Conservation (phyloP, 2,888 invertebrate genomes). For the Himalopsyche tibetana region DNA sequence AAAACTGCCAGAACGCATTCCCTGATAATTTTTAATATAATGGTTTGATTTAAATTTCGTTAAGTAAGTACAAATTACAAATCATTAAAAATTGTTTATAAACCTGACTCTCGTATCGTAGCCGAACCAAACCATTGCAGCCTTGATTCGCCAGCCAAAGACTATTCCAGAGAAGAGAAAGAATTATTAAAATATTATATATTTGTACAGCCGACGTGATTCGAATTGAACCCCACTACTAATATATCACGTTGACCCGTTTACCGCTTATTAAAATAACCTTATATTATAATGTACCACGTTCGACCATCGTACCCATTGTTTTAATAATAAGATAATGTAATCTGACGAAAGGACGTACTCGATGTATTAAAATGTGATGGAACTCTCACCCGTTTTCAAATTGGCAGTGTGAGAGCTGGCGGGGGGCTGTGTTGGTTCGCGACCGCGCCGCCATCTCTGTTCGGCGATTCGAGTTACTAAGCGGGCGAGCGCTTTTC, state of each 20-base stretch:
- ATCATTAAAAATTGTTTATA: no score
- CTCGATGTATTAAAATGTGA: background rate
- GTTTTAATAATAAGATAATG: background rate
- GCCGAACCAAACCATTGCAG: background rate
- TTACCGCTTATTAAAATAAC: constrained; percentile 22
- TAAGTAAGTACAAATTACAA: no score
- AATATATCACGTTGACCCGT: constrained; percentile 1
- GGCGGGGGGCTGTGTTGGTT: constrained; percentile 25
- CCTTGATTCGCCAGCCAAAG: constrained; percentile 19
- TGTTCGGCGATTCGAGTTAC: background rate
- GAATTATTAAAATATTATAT: background rate
- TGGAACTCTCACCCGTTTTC: background rate
- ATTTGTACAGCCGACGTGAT: background rate
- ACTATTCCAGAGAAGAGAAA: background rate
- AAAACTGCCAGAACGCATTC: no score
- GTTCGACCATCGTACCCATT: background rate
- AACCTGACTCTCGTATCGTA: background rate
- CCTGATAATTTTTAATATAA: no score
- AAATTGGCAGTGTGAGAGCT: background rate
- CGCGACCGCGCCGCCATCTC: constrained; percentile 37
- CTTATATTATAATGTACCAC: background rate
- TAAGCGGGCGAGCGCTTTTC: background rate
- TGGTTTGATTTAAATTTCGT: no score
- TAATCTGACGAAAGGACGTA: constrained; percentile 6
- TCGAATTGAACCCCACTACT: background rate